Percentiles rank a stretch among this genome's conserved stretches.
Conservation (phyloP, 2,797 vertebrate genomes). For the Erpetoichthys calabaricus region DNA sequence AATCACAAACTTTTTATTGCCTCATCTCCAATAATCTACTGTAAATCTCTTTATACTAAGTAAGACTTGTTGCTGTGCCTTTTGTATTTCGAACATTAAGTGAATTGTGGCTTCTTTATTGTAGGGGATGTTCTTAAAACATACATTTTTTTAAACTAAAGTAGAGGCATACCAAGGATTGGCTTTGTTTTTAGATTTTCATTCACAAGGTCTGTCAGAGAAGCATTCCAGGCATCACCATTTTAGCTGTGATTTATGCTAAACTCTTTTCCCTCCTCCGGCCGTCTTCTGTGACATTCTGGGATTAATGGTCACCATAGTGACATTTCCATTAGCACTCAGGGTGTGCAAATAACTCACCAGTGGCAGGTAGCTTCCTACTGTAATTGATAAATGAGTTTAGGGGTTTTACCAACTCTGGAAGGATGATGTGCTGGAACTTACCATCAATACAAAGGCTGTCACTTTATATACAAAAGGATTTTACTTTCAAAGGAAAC, state of each 20-base stretch:
- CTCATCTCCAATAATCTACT: background rate
- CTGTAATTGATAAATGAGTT: constrained; percentile 38
- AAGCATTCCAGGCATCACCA: constrained; percentile 39
- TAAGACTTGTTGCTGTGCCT: background rate
- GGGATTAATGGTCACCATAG: constrained; percentile 34
- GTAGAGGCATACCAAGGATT: constrained; percentile 16
- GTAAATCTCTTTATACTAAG: background rate
- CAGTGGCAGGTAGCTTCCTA: constrained; percentile 44
- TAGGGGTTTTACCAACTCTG: constrained; percentile 24
- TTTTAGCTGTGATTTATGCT: constrained; percentile 42
- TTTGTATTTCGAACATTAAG: constrained; percentile 10
- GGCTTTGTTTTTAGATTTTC: constrained; percentile 31
- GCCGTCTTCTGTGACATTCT: constrained; percentile 32
- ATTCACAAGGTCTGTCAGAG: constrained; percentile 40
- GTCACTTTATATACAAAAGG: constrained; percentile 10
- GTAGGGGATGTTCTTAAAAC: constrained; percentile 2
- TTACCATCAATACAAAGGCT: constrained; percentile 17
- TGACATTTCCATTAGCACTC: constrained; percentile 39
- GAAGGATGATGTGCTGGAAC: constrained; percentile 12
- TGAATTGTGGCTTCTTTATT: constrained; percentile 14
- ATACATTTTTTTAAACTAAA: constrained; percentile 8
- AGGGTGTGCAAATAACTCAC: constrained; percentile 39
- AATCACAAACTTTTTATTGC: background rate
- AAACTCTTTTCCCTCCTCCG: constrained; percentile 31
- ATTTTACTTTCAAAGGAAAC: background rate